These are phyloP conservation scores for Melopsittacus undulatus DNA, from an alignment of 2,797 vertebrate genomes.

Conservation along the genomic window DNA sequence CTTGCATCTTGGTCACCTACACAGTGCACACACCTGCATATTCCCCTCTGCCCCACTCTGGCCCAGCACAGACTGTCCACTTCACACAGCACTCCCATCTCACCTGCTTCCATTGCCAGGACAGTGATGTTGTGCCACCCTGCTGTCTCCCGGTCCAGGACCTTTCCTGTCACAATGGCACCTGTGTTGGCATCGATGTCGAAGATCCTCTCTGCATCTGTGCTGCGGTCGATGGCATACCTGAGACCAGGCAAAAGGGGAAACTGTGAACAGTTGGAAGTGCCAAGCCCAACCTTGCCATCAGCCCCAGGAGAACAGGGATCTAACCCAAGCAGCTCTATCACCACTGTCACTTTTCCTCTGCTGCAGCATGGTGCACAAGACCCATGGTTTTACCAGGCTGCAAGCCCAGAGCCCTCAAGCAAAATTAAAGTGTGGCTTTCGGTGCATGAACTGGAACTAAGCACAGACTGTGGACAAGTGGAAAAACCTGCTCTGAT, in stretches of 20 bases:
- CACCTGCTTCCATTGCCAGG: constrained; percentile 94
- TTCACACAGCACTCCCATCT: neutral
- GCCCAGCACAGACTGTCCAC: neutral
- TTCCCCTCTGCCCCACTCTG: neutral
- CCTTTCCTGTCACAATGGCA: constrained; percentile 89
- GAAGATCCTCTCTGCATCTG: constrained; percentile 91
- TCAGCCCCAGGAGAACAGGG: neutral
- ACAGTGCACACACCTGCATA: neutral
- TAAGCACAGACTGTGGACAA: neutral
- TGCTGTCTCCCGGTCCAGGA: constrained; percentile 92
- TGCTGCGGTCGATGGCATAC: constrained; percentile 90
- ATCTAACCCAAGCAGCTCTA: neutral
- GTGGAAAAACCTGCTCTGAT: neutral
- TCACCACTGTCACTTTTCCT: neutral
- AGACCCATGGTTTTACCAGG: neutral
- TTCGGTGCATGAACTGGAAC: neutral
- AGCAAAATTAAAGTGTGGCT: neutral
- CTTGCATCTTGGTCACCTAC: neutral
- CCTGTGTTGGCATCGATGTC: constrained; percentile 91
- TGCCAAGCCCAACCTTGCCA: neutral
- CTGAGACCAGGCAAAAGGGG: constrained; percentile 67
- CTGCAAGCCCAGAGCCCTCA: neutral
- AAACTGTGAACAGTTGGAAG: neutral
- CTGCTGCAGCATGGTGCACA: neutral
- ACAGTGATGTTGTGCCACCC: constrained; percentile 99